Evolutionary conservation across 2,113 vertebrate genomes (phyloP).

Genomic region (Psittacula cyanocephala): DNA sequence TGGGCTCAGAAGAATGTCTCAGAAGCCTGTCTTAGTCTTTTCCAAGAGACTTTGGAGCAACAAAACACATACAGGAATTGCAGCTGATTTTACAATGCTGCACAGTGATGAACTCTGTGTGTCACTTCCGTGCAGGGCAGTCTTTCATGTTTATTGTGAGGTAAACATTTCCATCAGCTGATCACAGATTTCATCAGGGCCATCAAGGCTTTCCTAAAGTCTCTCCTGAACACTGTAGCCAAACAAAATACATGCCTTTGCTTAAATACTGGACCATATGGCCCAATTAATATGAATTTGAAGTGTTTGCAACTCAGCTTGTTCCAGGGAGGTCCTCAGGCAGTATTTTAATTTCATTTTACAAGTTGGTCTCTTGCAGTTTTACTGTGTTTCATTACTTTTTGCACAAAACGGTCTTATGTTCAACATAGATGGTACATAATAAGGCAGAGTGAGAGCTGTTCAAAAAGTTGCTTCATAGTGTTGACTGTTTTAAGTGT

Average conservation of each 20-base stretch:
- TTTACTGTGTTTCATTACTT: background rate
- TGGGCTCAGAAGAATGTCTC: background rate
- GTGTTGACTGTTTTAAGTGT: background rate
- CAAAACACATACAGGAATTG: background rate
- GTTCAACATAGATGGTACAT: background rate
- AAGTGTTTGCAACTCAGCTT: background rate
- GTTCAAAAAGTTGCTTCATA: background rate
- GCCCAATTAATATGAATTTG: background rate
- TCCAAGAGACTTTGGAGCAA: background rate
- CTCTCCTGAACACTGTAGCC: background rate
- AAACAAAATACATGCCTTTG: background rate
- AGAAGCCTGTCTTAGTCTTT: background rate
- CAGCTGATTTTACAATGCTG: background rate
- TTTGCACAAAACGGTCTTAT: background rate
- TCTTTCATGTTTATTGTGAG: background rate
- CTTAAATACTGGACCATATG: background rate
- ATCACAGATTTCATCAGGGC: background rate
- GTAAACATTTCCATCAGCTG: background rate
- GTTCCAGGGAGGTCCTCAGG: background rate
- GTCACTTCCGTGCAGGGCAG: background rate
- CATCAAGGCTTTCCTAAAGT: background rate
- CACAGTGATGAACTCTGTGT: background rate
- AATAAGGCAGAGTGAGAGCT: background rate
- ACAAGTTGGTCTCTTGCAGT: background rate
- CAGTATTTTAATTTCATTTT: conserved; percentile 29